Evolutionary conservation across 2,113 vertebrate species (phyloP), one percentile per base, ranked within the genome.

Genomic region (Eurystomus gularis): DNA sequence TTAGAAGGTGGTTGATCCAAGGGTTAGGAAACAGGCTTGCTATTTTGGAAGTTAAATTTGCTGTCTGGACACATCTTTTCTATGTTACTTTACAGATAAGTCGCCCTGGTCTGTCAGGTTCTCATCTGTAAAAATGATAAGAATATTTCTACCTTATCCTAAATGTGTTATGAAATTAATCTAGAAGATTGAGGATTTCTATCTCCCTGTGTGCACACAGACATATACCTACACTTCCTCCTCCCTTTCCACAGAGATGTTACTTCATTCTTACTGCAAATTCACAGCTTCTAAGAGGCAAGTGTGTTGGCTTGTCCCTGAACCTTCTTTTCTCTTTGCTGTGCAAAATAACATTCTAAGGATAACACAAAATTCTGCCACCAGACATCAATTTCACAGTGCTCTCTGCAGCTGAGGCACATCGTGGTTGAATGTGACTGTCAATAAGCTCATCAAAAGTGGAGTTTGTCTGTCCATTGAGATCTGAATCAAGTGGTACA

Each of bases 111-210:
- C 66, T 91, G 93, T 73, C 89, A 90, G 58, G 46, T 87, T 91
- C 40, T 85, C 78, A 79, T 94, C 89, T 84, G 52, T 90, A 93
- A 75, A 96, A 87, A 51, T 29, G 68, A 82, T 93, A 90, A 82
- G 66, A 88, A 68, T 92, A 92, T 95, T 94, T 93, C 37, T 29
- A 76, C 70, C 75, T 93, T 69, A 76, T 92, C 82, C 57, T 82
- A 75, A 82, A 81, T n/a, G 29, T 48, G 18, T 64, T 75, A 57
- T 29, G 80, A 94, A 86, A 94, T 86, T 90, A 97, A 92, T 92
- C 83, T 51, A 19, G 31, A 77, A 89, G 91, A 79, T 12, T 82
- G 91, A 96, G 83, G 33, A 29, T 86, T 81, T 93, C 79, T 92
- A 60, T 77, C 71, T 92, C 54, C 40, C 69, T 46, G 19, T 65